Evolutionary conservation across 2,888 invertebrate species (phyloP).

Genomic region (Drosophila parthenogenetica): DNA sequence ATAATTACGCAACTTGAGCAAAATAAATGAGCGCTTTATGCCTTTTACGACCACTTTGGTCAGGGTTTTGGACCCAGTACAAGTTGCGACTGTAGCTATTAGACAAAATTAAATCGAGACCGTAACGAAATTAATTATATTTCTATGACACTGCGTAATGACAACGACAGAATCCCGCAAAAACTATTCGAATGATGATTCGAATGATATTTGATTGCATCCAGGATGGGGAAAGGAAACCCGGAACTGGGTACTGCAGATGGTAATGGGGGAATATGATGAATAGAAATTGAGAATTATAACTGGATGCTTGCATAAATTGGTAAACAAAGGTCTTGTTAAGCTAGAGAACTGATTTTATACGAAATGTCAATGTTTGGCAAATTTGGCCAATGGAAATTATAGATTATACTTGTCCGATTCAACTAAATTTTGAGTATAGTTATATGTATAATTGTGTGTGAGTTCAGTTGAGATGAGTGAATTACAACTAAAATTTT

Average conservation of each 20-base stretch:
- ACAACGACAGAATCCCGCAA: slow-evolving; percentile 15
- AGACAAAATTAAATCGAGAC: slow-evolving; percentile 56
- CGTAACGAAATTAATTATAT: slow-evolving; percentile 72
- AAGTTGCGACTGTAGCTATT: slow-evolving; percentile 50
- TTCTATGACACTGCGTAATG: slow-evolving; percentile 67
- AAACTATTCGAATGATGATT: slow-evolving; percentile 4
- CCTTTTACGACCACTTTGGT: slow-evolving; percentile 58
- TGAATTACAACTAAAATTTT: no score
- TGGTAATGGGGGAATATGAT: slow-evolving; percentile 48
- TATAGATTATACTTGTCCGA: no score
- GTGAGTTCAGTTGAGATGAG: no score
- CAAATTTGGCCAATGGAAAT: no score
- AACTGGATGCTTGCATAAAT: slow-evolving; percentile 1
- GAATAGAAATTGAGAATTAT: slow-evolving; percentile 64
- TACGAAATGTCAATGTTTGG: no score
- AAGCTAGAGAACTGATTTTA: no score
- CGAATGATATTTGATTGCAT: not conserved
- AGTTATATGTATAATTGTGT: no score
- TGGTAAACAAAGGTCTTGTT: no score
- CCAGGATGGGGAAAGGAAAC: no score
- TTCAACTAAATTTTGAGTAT: no score
- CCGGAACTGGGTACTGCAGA: not conserved
- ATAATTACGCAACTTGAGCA: slow-evolving; percentile 63
- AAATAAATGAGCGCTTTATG: slow-evolving; percentile 66
- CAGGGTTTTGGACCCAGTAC: slow-evolving; percentile 22